Base-by-base conservation (phyloP, 2,113 vertebrate species). In the Paradoxurus hermaphroditus region DNA sequence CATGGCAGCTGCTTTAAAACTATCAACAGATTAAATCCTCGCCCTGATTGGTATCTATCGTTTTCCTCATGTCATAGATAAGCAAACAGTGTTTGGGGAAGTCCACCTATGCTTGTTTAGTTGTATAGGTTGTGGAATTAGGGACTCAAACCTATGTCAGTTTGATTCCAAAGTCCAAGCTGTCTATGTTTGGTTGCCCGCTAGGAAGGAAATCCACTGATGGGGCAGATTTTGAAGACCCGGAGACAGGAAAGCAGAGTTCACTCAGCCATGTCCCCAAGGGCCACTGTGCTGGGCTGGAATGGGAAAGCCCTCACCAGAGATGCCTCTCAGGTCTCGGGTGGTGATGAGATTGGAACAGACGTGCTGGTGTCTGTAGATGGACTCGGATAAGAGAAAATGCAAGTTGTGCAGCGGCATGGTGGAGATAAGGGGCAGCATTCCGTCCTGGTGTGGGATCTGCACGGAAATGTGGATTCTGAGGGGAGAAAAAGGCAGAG, bases 391-490 rank as follows among this genome's bases (percentile, higher is more conserved):
- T 29, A 99, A 98, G 18, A 99, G 99, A 97, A 99, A 99, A 87
- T 99, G 99, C 94, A 99, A 98, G 96, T 99, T 99, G 99, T 99
- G 99, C 91, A 99, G 97, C 0, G 99, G 99, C 99, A 99, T 99
- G 44, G 99, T 99, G 96, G 99, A 99, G 98, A 99, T 99, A 72
- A 99, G 99, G 2, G 99, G 99, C 95, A 99, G 99, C 99, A 99
- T 99, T 0, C 99, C 99, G 0, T 99, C 99, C 98, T 99, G 99
- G 94, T 99, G 99, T 6, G 99, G 99, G 95, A 99, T 99, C 99
- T 99, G 99, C 97, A 99, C 99, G 0, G 99, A 99, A 92, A 99
- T 99, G 91, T 99, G 99, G 98, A 99, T 99, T 83, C 99, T 99
- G 65, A 34, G 27, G 3, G 4, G 13, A 16, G 18, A 49, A 70